Percentiles rank a stretch among this genome's conserved stretches.
phyloP scores from a whole-genome alignment of 2,113 vertebrate genomes.

The Lycaon pictus region DNA sequence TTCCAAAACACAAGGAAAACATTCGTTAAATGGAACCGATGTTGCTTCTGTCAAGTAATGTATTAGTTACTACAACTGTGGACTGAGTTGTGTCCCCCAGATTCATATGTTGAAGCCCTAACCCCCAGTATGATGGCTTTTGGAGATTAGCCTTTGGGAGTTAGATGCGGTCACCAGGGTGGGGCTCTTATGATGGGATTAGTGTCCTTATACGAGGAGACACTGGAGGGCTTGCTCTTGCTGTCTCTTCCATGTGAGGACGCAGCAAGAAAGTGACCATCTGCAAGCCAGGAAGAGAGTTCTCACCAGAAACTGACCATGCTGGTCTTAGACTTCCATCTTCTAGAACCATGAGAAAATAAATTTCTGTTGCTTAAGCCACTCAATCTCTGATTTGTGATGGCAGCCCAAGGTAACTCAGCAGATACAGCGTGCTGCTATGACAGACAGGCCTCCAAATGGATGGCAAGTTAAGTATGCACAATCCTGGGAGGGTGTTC shows the following conservation, averaged over 20 bases:
- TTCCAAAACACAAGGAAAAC: neutral
- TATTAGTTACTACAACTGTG: neutral
- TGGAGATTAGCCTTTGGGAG: neutral
- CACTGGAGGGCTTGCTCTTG: neutral
- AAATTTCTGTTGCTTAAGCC: neutral
- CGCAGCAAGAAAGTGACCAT: neutral
- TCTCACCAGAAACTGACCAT: neutral
- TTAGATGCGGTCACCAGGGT: neutral
- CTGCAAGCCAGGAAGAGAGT: neutral
- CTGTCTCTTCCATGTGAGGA: neutral
- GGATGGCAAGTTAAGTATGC: neutral
- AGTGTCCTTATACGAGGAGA: neutral
- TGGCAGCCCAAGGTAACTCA: neutral
- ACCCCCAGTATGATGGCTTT: accelerated
- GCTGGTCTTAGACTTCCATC: neutral
- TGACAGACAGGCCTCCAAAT: neutral
- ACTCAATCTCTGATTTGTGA: neutral
- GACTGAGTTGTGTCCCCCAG: too few relatives aligned
- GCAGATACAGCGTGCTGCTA: neutral
- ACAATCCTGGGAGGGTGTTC: neutral
- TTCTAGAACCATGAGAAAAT: neutral
- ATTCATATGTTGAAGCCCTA: neutral
- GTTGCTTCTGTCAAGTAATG: neutral
- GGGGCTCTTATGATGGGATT: neutral
- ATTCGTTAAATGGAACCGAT: neutral